These are phyloP conservation scores for Pelecanus crispus DNA, from an alignment of 2,113 vertebrate species.

Conservation along the genomic window DNA sequence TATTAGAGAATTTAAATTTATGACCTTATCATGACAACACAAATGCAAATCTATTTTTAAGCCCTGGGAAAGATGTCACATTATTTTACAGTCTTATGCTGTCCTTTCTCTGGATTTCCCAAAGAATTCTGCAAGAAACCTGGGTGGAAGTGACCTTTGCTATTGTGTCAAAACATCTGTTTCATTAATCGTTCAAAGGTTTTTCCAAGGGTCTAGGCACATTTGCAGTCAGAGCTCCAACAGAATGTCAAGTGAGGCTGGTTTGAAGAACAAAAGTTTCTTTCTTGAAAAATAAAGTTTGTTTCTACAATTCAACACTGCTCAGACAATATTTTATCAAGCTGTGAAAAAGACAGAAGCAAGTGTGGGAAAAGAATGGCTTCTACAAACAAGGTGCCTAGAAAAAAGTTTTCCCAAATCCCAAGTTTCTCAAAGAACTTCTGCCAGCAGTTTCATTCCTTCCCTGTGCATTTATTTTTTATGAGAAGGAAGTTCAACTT, in stretches of 20 bases:
- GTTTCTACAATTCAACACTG: neutral
- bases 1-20: neutral
- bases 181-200: neutral
- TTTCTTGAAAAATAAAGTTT: neutral
- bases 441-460: neutral
- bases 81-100: neutral
- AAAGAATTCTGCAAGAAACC: neutral
- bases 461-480: neutral
- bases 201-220: neutral
- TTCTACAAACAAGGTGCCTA: neutral
- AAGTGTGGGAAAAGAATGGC: neutral
- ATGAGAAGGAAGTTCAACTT: neutral
- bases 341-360: neutral
- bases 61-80: neutral
- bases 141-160: neutral
- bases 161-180: neutral
- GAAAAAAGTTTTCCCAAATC: neutral
- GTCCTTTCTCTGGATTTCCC: neutral
- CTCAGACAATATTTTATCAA: neutral
- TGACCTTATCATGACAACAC: neutral
- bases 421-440: neutral
- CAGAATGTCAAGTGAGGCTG: neutral
- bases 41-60: constrained; percentile 6
- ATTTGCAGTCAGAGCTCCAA: neutral
- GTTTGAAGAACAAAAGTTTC: neutral